phyloP scores from a whole-genome alignment of 2,888 invertebrate genomes.

The Pedicia rivosa region DNA sequence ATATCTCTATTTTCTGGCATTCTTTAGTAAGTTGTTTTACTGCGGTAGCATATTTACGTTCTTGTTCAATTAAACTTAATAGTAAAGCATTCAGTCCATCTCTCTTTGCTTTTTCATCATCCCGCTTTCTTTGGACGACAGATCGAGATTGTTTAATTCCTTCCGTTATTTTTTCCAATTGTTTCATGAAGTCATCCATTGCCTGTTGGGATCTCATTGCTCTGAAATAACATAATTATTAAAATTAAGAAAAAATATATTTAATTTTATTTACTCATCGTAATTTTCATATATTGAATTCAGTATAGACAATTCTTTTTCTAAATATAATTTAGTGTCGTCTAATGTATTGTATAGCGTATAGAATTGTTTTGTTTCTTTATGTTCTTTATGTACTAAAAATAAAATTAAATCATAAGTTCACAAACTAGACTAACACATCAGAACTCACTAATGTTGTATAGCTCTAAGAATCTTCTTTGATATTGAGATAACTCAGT shows the following conservation, averaged over 20 bases:
- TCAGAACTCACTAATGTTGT: slow-evolving; percentile 60
- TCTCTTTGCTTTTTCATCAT: slow-evolving; percentile 48
- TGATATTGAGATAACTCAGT: slow-evolving; percentile 93
- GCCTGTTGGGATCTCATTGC: slow-evolving; percentile 68
- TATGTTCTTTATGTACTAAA: slow-evolving; percentile 39
- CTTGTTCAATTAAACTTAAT: slow-evolving; percentile 46
- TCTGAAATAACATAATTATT: slow-evolving; percentile 28
- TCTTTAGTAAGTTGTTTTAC: slow-evolving; percentile 61
- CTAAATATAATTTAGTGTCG: slow-evolving; percentile 84
- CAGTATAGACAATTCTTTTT: slow-evolving; percentile 74
- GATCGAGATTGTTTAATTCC: slow-evolving; percentile 74
- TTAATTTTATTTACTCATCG: slow-evolving; percentile 46
- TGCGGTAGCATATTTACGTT: slow-evolving; percentile 58
- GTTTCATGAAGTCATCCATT: slow-evolving; percentile 77
- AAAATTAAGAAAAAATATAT: background rate
- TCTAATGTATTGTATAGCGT: slow-evolving; percentile 89
- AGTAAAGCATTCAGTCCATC: slow-evolving; percentile 47
- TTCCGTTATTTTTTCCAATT: slow-evolving; percentile 78
- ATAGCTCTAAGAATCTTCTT: slow-evolving; percentile 85
- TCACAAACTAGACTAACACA: background rate
- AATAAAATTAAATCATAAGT: no score
- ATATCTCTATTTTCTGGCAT: slow-evolving; percentile 49
- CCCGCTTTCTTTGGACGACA: slow-evolving; percentile 49
- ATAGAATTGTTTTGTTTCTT: slow-evolving; percentile 95
- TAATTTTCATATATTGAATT: slow-evolving; percentile 85